Evolutionary conservation across 2,888 invertebrate species (phyloP), one percentile per base, ranked within the genome.

Genomic region (Pinctada fucata): DNA sequence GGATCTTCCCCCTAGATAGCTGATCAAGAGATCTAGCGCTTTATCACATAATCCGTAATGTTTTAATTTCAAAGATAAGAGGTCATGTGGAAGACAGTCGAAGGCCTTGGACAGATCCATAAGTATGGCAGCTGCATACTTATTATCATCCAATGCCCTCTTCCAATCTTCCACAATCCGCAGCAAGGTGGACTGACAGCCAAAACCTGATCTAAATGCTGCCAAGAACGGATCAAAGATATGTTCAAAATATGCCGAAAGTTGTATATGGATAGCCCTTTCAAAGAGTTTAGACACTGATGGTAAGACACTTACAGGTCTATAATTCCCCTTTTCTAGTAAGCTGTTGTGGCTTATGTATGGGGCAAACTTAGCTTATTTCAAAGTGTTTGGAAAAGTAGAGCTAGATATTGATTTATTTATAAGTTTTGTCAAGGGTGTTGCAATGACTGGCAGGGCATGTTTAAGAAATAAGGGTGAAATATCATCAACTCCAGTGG

Each of bases 401-500:
- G 64, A 68, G n/a, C 45, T 13, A 48, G 45, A 8, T n/a, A 58
- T 58, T 63, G 63, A 69, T 16, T 47, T 51, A 64, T 72, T 72
- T 66, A 70, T 52, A 5, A 72, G 50, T 16, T 66, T 50, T 51
- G 67, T 79, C 5, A 75, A 16, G 49, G 72, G 77, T 47, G 64
- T 49, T 3, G n/a, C 49, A 13, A 74, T 77, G 64, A 51, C 48
- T 16, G 68, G 50, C 45, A 16, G 47, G n/a, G 58, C 67, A 16
- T 50, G 51, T 16, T 66, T 72, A 47, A 78, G 49, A 47, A 78
- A 10, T 73, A 72, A 69, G 3, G 71, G 52, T 4, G 79, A 76
- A 8, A 79, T 72, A 65, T 67, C 58, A 65, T 74, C 71, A 65
- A 66, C 47, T 3, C 71, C 77, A 52, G 77, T 80, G n/a, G 75